Percentiles rank a stretch among this genome's conserved stretches.
phyloP scores from a whole-genome alignment of 2,113 vertebrate genomes.

The Seriola dumerili region DNA sequence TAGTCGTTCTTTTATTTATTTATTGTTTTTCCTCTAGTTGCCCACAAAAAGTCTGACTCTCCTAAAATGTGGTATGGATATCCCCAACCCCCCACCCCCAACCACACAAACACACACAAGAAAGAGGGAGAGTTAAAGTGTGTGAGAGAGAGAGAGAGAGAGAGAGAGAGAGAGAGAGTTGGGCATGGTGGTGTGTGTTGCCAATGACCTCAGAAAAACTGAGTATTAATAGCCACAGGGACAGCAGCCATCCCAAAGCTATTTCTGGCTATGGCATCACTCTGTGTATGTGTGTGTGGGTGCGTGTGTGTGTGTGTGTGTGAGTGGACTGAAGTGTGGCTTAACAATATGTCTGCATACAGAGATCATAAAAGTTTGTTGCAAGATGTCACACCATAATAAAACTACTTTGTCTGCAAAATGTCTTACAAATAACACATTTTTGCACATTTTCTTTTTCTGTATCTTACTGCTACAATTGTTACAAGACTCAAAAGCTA shows the following conservation, averaged over 20 bases:
- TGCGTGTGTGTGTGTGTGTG: conserved; percentile 45
- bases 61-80: conserved; percentile 21
- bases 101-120: background rate
- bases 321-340: conserved; percentile 37
- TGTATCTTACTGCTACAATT: conserved; percentile 7
- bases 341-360: conserved; percentile 47
- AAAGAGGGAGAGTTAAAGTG: conserved; percentile 8
- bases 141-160: background rate
- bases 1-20: background rate
- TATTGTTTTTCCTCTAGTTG: background rate
- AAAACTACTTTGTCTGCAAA: conserved; percentile 15
- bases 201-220: conserved; percentile 67
- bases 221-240: conserved; percentile 75
- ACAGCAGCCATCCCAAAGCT: conserved; percentile 60
- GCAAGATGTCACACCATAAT: conserved; percentile 10
- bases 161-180: conserved; percentile 24
- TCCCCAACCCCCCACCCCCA: background rate
- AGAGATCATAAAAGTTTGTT: conserved; percentile 10
- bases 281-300: conserved; percentile 39
- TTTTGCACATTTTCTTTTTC: background rate
- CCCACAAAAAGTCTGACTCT: conserved; percentile 39
- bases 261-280: conserved; percentile 72
- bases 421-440: background rate
- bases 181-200: conserved; percentile 45
- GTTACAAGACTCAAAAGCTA: background rate